phyloP scores from a whole-genome alignment of 2,113 vertebrate species.

The Pheucticus melanocephalus region DNA sequence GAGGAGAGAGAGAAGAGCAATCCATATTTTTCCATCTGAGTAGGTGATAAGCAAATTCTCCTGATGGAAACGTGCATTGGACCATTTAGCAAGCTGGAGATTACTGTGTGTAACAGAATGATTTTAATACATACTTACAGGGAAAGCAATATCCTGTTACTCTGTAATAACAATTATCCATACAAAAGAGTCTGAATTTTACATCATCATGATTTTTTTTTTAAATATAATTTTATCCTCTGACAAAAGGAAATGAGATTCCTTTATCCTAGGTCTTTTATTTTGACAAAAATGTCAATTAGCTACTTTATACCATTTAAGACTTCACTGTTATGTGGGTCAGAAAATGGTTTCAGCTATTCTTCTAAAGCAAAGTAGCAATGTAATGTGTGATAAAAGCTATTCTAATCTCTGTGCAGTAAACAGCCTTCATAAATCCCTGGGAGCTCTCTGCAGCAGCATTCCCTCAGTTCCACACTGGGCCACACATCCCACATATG shows the following conservation, averaged over 20 bases:
- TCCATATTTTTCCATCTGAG: conserved; percentile 19
- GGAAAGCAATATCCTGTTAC: conserved; percentile 57
- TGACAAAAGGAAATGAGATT: conserved; percentile 50
- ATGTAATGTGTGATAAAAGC: conserved; percentile 12
- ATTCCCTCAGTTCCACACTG: not conserved
- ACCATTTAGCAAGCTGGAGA: conserved; percentile 47
- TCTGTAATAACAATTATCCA: conserved; percentile 50
- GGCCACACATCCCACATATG: not conserved
- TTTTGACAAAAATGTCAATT: conserved; percentile 72
- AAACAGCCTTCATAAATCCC: conserved; percentile 5
- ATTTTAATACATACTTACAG: conserved; percentile 51
- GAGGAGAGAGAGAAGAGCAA: not conserved
- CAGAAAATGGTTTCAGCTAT: conserved; percentile 20
- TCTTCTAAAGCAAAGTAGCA: conserved; percentile 32
- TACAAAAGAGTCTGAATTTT: conserved; percentile 49
- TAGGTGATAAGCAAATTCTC: conserved; percentile 38
- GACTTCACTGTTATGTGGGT: conserved; percentile 44
- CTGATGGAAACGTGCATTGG: not conserved
- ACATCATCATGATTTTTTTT: not conserved
- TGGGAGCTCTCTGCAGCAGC: not conserved
- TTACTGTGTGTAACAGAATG: conserved; percentile 31
- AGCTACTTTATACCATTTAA: conserved; percentile 70
- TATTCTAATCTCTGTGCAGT: not conserved
- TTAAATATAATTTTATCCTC: conserved; percentile 14
- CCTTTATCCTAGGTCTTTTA: conserved; percentile 26